A percentile compares a stretch with the other conserved stretches of the same genome.
Conservation (phyloP, 2,888 invertebrate genomes). For the Leptinotarsa juncta region DNA sequence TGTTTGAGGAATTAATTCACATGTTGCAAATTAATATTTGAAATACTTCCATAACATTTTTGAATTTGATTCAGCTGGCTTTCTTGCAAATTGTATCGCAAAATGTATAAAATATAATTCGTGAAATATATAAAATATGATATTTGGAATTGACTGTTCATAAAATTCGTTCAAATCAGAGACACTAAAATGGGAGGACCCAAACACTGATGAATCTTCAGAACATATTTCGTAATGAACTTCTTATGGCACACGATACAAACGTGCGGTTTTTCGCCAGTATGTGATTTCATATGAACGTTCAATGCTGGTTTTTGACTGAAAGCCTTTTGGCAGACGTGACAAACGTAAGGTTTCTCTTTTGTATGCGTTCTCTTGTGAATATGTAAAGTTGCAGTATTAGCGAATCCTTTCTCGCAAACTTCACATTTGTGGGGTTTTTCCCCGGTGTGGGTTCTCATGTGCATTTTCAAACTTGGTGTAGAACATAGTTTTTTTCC, state of each 20-base stretch:
- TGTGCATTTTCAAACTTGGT: conserved; percentile 49
- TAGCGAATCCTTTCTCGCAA: conserved; percentile 49
- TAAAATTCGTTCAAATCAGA: not conserved
- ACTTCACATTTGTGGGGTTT: conserved; percentile 52
- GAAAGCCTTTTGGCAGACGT: conserved; percentile 67
- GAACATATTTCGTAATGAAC: conserved; percentile 51
- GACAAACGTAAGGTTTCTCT: conserved; percentile 59
- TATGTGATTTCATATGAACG: conserved; percentile 47
- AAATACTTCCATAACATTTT: too few relatives aligned
- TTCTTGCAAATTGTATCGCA: too few relatives aligned
- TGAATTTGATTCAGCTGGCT: too few relatives aligned
- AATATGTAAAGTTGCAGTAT: conserved; percentile 41
- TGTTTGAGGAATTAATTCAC: too few relatives aligned
- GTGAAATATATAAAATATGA: too few relatives aligned
- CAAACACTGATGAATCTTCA: conserved; percentile 51
- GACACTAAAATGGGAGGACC: conserved; percentile 11
- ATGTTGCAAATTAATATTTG: too few relatives aligned
- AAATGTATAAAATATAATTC: too few relatives aligned
- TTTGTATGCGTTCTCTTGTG: conserved; percentile 70
- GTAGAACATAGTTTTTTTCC: conserved; percentile 48
- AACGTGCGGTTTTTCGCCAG: conserved; percentile 53
- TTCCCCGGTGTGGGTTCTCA: conserved; percentile 54
- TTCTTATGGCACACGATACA: conserved; percentile 58
- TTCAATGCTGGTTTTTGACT: conserved; percentile 68
- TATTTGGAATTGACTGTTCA: too few relatives aligned